Percentiles rank a stretch among this genome's conserved stretches.
These are phyloP conservation scores for Gorsachius goisagi DNA, from an alignment of 2,113 vertebrate genomes.

Conservation along the genomic window DNA sequence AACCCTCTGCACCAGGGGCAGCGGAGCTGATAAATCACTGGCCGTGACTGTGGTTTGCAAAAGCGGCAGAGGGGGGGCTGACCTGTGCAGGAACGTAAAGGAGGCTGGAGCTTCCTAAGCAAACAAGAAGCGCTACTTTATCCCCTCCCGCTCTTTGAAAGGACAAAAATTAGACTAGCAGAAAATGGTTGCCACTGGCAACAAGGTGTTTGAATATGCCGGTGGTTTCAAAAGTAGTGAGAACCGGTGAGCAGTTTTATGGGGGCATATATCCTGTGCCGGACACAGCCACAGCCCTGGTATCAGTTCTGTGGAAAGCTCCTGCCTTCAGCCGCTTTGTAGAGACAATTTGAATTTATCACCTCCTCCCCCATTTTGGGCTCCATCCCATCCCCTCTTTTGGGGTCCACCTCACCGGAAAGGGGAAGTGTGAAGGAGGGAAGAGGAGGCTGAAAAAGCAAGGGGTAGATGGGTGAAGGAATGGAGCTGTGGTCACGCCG, in stretches of 20 bases:
- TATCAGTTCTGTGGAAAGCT: background rate
- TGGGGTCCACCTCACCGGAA: background rate
- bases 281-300: background rate
- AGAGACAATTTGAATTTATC: background rate
- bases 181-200: slow-evolving; percentile 52
- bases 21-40: background rate
- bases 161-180: background rate
- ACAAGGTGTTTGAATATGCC: background rate
- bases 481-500: background rate
- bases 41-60: background rate
- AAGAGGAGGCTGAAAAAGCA: background rate
- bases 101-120: background rate
- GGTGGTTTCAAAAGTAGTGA: background rate
- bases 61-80: background rate
- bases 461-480: background rate
- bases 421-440: background rate
- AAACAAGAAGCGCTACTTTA: background rate
- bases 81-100: background rate
- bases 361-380: background rate
- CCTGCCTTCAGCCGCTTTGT: background rate
- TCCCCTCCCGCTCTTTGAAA: background rate
- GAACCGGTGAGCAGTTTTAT: background rate
- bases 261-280: background rate
- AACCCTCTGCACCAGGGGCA: background rate
- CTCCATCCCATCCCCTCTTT: background rate